Base-by-base conservation (phyloP, 2,797 vertebrate species). In the Myotis vivesi region DNA sequence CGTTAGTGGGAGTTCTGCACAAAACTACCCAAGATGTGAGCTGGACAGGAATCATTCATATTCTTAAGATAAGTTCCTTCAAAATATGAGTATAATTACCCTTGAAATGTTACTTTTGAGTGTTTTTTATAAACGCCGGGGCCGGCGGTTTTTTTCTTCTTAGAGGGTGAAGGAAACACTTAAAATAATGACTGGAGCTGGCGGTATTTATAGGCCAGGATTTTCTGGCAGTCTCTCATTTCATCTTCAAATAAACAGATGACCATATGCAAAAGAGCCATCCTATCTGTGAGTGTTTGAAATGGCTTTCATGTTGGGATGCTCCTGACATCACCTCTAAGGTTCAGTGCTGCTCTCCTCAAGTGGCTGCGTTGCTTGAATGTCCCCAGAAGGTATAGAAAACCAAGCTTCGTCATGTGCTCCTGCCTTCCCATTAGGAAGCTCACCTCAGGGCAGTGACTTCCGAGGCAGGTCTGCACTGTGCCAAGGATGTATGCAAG, bases 21-120 rank as follows among this genome's bases (percentile, higher is more conserved):
- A 19, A 75, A 95, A 87, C 9, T 51, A 38, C n/a, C 4, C 30
- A 75, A 92, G 28, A 30, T 94, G 75, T 94, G 76, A 96, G 44
- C 33, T 89, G 71, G 77, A 96, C 76, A 95, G 90, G 79, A 96
- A 76, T 83, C 87, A 62, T 86, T 88, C 0, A 8, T 94, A 95
- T 87, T 95, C 95, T 95, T 95, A 89, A 96, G 96, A 94, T 72
- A 97, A 55, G 46, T 95, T 89, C 79, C 68, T 96, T 96, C 79
- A 86, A 89, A 89, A 94, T 91, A 62, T 38, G 59, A 89, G 15
- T 62, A 44, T 82, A 92, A 64, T 92, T 95, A 85, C n/a, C 53
- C 46, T 80, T 36, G 84, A 87, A 97, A 94, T 90, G 96, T 97
- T 96, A 94, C 84, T 76, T 85, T 57, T 80, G 83, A 75, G 4